Conservation (phyloP, 2,888 invertebrate genomes). For the Caenorhabditis drosophilae region DNA sequence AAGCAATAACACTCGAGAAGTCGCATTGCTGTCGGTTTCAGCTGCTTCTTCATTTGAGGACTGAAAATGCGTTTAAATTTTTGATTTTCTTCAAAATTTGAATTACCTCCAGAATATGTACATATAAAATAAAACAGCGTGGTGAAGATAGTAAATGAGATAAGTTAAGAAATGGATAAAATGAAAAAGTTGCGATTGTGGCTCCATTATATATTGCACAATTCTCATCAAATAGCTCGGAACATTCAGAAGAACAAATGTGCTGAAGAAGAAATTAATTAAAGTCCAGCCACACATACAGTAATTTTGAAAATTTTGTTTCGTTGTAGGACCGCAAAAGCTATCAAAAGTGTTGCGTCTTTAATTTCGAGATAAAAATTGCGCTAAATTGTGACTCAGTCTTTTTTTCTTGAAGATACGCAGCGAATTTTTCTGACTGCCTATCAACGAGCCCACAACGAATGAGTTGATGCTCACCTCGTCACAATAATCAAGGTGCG, state of each 20-base stretch:
- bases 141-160: conserved; percentile 65
- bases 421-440: no score
- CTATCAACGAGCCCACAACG: no score
- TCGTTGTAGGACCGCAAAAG: no score
- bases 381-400: no score
- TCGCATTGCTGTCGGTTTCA: conserved; percentile 65
- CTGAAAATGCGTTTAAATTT: conserved; percentile 37
- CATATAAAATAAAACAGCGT: conserved; percentile 63
- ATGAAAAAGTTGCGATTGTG: conserved; percentile 33
- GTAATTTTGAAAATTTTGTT: not conserved
- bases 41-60: conserved; percentile 68
- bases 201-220: conserved; percentile 18
- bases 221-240: conserved; percentile 62
- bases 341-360: no score
- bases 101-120: conserved; percentile 66
- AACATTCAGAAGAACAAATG: conserved; percentile 66
- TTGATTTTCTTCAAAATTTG: not conserved
- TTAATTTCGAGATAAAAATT: no score
- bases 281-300: not conserved
- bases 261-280: conserved; percentile 42
- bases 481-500: conserved; percentile 67
- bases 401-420: no score
- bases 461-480: conserved; percentile 46
- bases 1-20: conserved; percentile 68
- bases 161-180: conserved; percentile 50